Base-by-base conservation (phyloP, 2,797 vertebrate species). In the Arremon brunneinucha region DNA sequence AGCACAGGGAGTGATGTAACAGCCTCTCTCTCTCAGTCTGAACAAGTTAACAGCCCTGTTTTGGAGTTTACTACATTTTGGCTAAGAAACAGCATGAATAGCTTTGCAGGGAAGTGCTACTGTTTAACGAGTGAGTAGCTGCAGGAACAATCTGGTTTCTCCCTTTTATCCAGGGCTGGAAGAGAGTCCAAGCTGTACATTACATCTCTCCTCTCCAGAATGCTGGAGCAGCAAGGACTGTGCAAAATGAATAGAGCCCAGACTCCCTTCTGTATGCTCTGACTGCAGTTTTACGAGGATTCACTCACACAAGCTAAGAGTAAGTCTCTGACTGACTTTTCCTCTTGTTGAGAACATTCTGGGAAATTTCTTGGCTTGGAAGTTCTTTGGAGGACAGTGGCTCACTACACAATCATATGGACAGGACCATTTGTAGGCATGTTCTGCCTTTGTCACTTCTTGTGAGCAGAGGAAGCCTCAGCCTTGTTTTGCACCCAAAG, bases 31-130 rank as follows among this genome's bases (percentile, higher is more conserved):
- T 74, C 86, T 84, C 93, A 84, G 0, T 1, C 82, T n/a, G 32
- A 94, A 63, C 80, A 93, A 94, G 81, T 93, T 78, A 78, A 65
- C 92, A 94, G 78, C 75, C 62, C 68, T 76, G 72, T 2, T 59
- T 90, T 71, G 70, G 44, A 85, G 63, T 89, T 91, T 85, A 95
- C 90, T 94, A 83, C 71, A 43, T 56, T 93, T 79, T 96, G 94
- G 80, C 89, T 87, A 65, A 90, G 90, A 43, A 79, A 44, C 57
- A 89, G 69, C 77, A 68, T 12, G 34, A 93, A 83, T 34, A 89
- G 76, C 69, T 80, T 84, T 35, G 27, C 50, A 53, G 75, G 49
- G 50, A 83, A 83, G 59, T 2, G n/a, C 91, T 91, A 50, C 87
- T 74, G 80, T 74, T 93, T 28, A 88, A 83, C 72, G 79, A 76